phyloP scores from a whole-genome alignment of 92 coral and sea anemone species.

The Palythoa grandiflora region DNA sequence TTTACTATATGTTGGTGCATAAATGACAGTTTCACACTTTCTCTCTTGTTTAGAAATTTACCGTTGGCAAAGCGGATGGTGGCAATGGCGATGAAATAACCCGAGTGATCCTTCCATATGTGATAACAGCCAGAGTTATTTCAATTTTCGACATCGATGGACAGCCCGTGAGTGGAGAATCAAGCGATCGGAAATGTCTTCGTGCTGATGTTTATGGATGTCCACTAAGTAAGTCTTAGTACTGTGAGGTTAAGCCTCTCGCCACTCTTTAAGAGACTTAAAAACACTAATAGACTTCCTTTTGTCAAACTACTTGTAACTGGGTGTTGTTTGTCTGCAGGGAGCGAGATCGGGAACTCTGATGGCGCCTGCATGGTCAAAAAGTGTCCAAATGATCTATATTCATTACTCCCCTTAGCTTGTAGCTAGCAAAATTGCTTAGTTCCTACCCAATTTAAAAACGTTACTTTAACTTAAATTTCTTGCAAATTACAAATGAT shows the following conservation, averaged over 20 bases:
- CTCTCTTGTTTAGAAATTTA: background rate
- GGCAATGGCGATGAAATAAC: conserved; percentile 20
- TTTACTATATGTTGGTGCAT: background rate
- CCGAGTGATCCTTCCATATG: conserved; percentile 1
- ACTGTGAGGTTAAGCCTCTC: background rate
- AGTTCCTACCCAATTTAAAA: no score
- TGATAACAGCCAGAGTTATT: conserved; percentile 16
- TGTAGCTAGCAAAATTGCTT: no score
- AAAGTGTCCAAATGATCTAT: no score
- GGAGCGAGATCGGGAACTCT: no score
- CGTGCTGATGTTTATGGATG: conserved; percentile 36
- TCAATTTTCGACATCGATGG: conserved; percentile 30
- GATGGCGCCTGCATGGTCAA: no score
- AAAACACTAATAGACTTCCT: no score
- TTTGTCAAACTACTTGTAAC: no score
- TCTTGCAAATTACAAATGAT: no score
- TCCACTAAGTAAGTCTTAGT: background rate
- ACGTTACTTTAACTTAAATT: no score
- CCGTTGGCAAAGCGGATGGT: conserved; percentile 12
- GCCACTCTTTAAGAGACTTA: background rate
- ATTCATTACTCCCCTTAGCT: no score
- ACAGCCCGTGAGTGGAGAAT: conserved; percentile 4
- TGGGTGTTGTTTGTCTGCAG: no score
- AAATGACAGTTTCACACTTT: background rate
- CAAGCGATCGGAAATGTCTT: conserved; percentile 2